phyloP scores from a whole-genome alignment of 2,113 vertebrate species.

The Bungarus multicinctus region DNA sequence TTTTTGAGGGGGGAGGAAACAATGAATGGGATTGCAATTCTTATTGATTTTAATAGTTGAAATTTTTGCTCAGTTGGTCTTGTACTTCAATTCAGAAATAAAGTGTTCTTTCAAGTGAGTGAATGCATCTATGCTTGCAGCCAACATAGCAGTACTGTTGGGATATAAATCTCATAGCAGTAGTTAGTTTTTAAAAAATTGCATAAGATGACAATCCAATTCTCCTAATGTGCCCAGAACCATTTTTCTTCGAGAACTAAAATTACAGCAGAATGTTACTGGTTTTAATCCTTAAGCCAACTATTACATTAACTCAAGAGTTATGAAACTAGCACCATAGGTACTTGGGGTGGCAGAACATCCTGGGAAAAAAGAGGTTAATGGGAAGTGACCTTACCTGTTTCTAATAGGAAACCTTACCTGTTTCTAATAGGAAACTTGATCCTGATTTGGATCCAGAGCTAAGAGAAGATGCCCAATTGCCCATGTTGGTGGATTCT shows the following conservation, averaged over 20 bases:
- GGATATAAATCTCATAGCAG: not conserved
- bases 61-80: not conserved
- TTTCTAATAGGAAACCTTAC: not conserved
- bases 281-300: not conserved
- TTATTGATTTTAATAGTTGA: not conserved
- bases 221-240: not conserved
- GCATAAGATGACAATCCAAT: not conserved
- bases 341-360: not conserved
- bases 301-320: not conserved
- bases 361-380: not conserved
- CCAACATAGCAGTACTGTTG: not conserved
- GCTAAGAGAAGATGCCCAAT: not conserved
- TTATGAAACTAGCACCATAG: not conserved
- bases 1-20: too few relatives aligned
- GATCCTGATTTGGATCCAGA: not conserved
- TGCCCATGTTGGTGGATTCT: not conserved
- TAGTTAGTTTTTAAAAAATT: not conserved
- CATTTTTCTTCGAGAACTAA: not conserved
- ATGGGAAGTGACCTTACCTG: not conserved
- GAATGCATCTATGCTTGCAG: not conserved
- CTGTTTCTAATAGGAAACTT: not conserved
- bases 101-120: not conserved
- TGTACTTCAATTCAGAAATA: not conserved
- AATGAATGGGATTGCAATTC: not conserved
- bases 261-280: conserved; percentile 1